Evolutionary conservation across 2,113 vertebrate genomes (phyloP).

Genomic region (Ceratotherium simum): DNA sequence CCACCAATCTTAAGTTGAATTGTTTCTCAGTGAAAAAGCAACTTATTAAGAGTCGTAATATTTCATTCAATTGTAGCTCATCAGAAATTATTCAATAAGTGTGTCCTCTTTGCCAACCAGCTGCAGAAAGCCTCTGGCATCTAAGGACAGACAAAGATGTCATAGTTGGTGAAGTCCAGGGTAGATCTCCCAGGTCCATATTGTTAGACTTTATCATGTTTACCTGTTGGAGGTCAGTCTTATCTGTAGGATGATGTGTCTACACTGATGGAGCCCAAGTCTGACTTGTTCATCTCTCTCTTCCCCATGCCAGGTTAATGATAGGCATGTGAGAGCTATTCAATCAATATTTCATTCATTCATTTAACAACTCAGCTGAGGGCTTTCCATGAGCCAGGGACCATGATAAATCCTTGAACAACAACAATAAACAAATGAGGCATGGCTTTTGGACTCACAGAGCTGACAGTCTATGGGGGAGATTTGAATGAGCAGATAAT

Average conservation of each 20-base stretch:
- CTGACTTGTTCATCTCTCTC: background rate
- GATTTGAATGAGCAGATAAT: background rate
- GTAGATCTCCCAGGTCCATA: background rate
- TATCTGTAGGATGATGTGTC: background rate
- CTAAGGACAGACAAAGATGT: background rate
- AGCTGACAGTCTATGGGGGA: background rate
- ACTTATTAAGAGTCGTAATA: slow-evolving; percentile 48
- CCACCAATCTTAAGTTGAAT: slow-evolving; percentile 1
- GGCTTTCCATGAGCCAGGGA: background rate
- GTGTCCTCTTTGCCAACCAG: slow-evolving; percentile 31
- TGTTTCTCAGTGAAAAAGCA: slow-evolving; percentile 49
- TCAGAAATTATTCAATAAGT: background rate
- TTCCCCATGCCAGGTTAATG: background rate
- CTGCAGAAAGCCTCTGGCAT: background rate
- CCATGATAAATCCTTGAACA: background rate
- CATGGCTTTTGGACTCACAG: background rate
- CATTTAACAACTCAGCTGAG: background rate
- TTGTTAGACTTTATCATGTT: background rate
- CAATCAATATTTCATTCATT: background rate
- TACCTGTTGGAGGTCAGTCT: background rate
- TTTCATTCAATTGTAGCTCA: slow-evolving; percentile 60
- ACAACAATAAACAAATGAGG: background rate
- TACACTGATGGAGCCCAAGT: background rate
- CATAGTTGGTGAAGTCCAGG: background rate
- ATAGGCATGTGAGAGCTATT: background rate